A percentile compares a stretch with the other conserved stretches of the same genome.
phyloP scores from a whole-genome alignment of 2,888 invertebrate genomes.

The Seira sanloemensis region DNA sequence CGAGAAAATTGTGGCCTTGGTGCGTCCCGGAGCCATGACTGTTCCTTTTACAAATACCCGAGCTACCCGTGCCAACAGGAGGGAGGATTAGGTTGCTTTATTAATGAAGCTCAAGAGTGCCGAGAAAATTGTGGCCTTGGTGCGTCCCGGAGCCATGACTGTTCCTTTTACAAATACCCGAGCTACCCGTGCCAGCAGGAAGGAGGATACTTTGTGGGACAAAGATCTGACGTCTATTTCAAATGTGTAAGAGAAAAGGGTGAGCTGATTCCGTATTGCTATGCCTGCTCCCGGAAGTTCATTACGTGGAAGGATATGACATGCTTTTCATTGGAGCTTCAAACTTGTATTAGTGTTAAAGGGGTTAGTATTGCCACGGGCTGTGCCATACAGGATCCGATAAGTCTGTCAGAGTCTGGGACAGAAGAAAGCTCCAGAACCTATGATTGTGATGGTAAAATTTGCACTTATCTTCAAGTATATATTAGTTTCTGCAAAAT shows the following conservation, averaged over 20 bases:
- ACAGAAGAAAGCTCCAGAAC: background rate
- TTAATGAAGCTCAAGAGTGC: background rate
- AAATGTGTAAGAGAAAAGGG: background rate
- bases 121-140: background rate
- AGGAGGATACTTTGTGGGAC: background rate
- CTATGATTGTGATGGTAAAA: background rate
- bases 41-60: background rate
- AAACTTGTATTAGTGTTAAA: background rate
- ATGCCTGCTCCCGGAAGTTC: background rate
- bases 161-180: background rate
- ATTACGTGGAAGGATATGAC: background rate
- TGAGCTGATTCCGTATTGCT: background rate
- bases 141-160: background rate
- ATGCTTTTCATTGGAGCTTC: background rate
- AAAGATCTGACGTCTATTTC: background rate
- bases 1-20: background rate
- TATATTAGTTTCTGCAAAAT: background rate
- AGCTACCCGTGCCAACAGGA: background rate
- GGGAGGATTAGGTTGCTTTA: too few relatives aligned
- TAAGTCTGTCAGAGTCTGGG: background rate
- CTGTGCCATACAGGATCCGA: background rate
- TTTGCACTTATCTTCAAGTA: background rate
- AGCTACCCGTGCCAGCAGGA: background rate
- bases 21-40: background rate
- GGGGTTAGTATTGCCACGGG: background rate